Evolutionary conservation across 1,140 invertebrate species (phyloP).

Genomic region (Neodiprion virginianus): DNA sequence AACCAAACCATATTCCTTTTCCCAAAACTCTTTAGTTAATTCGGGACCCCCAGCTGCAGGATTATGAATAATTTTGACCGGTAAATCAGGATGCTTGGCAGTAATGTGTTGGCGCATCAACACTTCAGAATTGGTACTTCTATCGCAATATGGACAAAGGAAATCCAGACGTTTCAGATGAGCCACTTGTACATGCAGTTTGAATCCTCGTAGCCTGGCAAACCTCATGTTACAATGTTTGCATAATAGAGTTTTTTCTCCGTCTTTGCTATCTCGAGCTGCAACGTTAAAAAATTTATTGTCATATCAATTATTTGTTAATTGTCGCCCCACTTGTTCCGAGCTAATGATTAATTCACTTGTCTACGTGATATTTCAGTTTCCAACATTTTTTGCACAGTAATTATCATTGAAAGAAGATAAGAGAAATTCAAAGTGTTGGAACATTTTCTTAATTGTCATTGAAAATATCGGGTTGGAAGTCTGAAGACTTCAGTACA

Average conservation of each 20-base stretch:
- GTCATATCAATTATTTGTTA: background rate
- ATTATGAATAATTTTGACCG: slow-evolving; percentile 45
- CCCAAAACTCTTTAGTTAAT: slow-evolving; percentile 54
- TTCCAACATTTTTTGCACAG: too few relatives aligned
- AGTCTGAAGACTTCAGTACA: too few relatives aligned
- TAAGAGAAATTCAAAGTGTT: slow-evolving; percentile 7
- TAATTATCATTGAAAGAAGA: background rate
- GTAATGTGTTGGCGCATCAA: slow-evolving; percentile 50
- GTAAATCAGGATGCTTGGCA: slow-evolving; percentile 38
- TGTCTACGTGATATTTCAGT: too few relatives aligned
- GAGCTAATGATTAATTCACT: too few relatives aligned
- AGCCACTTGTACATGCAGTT: slow-evolving; percentile 50
- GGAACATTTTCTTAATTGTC: background rate
- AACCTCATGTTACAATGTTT: slow-evolving; percentile 56
- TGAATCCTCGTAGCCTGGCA: slow-evolving; percentile 47
- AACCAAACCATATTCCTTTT: slow-evolving; percentile 50
- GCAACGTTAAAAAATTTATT: background rate
- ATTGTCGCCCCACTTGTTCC: background rate
- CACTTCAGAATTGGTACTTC: slow-evolving; percentile 45
- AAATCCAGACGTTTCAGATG: slow-evolving; percentile 54
- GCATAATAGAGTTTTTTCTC: slow-evolving; percentile 36
- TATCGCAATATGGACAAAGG: slow-evolving; percentile 54
- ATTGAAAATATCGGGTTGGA: too few relatives aligned
- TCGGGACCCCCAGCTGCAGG: slow-evolving; percentile 30
- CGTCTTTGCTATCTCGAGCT: background rate